These are phyloP conservation scores for Melierax canorus DNA, from an alignment of 2,113 vertebrate species.

Conservation along the genomic window DNA sequence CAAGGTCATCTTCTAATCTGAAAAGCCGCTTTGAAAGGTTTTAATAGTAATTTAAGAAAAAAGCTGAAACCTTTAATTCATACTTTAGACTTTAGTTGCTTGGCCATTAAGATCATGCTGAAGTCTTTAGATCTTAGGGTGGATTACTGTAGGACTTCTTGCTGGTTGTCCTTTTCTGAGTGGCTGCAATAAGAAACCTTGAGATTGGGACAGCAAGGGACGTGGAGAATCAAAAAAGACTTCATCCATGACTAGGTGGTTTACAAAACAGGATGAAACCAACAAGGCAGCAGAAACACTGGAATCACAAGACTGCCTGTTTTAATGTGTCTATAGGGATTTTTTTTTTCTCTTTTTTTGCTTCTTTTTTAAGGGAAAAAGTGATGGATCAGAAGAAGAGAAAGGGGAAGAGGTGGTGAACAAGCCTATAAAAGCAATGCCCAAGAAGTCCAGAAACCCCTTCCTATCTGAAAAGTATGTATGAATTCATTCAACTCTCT, in stretches of 20 bases:
- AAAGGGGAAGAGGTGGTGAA: conserved; percentile 25
- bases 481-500: background rate
- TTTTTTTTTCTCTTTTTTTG: background rate
- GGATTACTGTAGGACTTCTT: background rate
- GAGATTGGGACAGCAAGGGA: background rate
- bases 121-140: background rate
- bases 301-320: background rate
- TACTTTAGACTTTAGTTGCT: background rate
- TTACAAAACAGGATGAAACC: background rate
- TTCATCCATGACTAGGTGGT: background rate
- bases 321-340: background rate
- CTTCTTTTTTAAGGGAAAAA: conserved; percentile 17
- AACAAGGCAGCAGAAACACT: background rate
- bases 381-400: conserved; percentile 8
- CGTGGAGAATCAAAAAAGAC: background rate
- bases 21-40: background rate
- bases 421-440: conserved; percentile 65
- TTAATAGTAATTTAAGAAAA: background rate
- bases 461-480: conserved; percentile 87
- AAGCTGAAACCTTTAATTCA: background rate
- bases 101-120: background rate
- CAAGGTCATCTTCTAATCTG: background rate
- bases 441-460: conserved; percentile 83
- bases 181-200: background rate
- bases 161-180: background rate